Conservation (phyloP, 2,113 vertebrate species). For the Fulmarus glacialis region DNA sequence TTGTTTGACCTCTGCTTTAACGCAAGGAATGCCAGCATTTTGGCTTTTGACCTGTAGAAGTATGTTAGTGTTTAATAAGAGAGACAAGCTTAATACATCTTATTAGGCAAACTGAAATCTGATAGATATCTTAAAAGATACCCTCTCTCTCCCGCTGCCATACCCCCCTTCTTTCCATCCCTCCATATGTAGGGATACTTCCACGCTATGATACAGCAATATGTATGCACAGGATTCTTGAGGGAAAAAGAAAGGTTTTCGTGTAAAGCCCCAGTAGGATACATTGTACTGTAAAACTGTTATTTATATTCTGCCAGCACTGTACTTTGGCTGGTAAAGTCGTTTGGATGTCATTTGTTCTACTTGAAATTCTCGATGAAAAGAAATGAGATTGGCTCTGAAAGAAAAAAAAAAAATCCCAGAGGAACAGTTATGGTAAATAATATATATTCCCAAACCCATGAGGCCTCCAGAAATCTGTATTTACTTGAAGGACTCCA, state of each 20-base stretch:
- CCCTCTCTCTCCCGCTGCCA: fast-evolving
- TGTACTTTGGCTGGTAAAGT: neutral
- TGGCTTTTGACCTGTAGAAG: conserved; percentile 15
- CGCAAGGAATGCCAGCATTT: neutral
- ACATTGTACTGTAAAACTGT: neutral
- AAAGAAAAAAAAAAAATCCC: conserved; percentile 19
- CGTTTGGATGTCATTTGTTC: neutral
- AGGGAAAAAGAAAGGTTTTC: neutral
- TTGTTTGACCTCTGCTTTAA: neutral
- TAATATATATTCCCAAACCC: conserved; percentile 8
- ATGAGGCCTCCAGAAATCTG: conserved; percentile 28
- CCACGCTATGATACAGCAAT: neutral
- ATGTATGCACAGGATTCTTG: neutral
- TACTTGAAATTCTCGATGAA: conserved; percentile 1
- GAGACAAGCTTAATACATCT: neutral
- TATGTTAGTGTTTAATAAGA: neutral
- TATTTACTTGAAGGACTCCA: conserved; percentile 50
- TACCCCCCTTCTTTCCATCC: neutral
- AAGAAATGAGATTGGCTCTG: neutral
- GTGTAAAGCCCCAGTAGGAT: neutral
- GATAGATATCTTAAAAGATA: neutral
- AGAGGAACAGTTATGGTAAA: conserved; percentile 30
- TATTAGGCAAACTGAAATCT: neutral
- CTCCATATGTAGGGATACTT: neutral
- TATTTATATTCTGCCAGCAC: neutral